These are phyloP conservation scores for Pecten maximus DNA, from an alignment of 2,888 invertebrate genomes.

Conservation along the genomic window DNA sequence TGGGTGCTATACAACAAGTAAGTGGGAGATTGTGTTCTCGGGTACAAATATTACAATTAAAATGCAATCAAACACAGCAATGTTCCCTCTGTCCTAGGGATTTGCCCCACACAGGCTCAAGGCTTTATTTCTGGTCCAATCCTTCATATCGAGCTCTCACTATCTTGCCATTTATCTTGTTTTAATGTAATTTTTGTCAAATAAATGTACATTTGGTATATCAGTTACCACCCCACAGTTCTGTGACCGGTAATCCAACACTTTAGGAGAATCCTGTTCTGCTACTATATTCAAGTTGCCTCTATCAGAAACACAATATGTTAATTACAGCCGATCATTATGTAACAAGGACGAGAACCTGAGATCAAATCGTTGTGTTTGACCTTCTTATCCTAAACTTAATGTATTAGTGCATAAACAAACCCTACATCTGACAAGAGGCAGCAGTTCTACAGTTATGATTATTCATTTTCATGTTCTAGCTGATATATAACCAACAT, in stretches of 20 bases:
- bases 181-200: constrained; percentile 35
- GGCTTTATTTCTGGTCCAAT: background rate
- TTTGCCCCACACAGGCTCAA: background rate
- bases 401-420: constrained; percentile 5
- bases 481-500: background rate
- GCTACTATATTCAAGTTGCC: background rate
- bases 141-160: background rate
- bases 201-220: constrained; percentile 26
- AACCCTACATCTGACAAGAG: background rate
- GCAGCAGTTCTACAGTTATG: background rate
- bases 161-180: constrained; percentile 15
- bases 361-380: constrained; percentile 5
- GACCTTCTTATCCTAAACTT: background rate
- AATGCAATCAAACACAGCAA: background rate
- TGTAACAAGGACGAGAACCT: background rate
- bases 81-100: background rate
- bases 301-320: background rate
- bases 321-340: constrained; percentile 4
- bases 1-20: background rate
- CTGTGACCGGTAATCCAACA: background rate
- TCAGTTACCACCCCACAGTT: constrained; percentile 26
- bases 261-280: background rate
- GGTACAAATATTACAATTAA: constrained; percentile 16
- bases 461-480: background rate
- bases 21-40: background rate